Conservation (phyloP, 2,797 vertebrate genomes). For the Melanotaenia maccullochi region DNA sequence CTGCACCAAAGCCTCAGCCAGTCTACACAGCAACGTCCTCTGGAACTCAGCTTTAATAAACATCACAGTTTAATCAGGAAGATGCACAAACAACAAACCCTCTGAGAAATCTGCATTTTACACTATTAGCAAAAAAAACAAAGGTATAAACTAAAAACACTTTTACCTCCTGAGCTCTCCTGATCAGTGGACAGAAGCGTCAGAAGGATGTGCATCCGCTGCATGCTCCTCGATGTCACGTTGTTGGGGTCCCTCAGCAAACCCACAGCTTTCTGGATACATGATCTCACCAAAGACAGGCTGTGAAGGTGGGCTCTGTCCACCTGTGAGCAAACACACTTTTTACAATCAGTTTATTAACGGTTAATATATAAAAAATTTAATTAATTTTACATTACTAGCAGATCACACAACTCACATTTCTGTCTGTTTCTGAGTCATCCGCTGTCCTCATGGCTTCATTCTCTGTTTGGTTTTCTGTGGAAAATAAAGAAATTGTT, state of each 20-base stretch:
- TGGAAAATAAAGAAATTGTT: constrained; percentile 7
- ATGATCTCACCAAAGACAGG: constrained; percentile 76
- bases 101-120: neutral
- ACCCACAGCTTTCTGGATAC: constrained; percentile 80
- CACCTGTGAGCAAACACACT: constrained; percentile 43
- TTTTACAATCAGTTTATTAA: neutral
- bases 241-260: constrained; percentile 71
- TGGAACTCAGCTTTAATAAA: constrained; percentile 71
- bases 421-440: constrained; percentile 27
- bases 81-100: neutral
- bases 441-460: constrained; percentile 14
- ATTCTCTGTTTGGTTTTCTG: constrained; percentile 28
- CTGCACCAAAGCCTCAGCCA: constrained; percentile 61
- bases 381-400: accelerated
- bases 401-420: constrained; percentile 1
- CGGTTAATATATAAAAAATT: neutral
- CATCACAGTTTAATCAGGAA: neutral
- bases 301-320: constrained; percentile 64
- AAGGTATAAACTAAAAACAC: neutral
- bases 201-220: constrained; percentile 74
- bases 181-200: constrained; percentile 58
- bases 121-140: neutral
- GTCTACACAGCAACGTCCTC: constrained; percentile 65
- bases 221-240: constrained; percentile 64
- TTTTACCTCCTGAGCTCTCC: constrained; percentile 54